Base-by-base conservation (phyloP, 2,888 invertebrate species). In the Hypomecis punctinalis region DNA sequence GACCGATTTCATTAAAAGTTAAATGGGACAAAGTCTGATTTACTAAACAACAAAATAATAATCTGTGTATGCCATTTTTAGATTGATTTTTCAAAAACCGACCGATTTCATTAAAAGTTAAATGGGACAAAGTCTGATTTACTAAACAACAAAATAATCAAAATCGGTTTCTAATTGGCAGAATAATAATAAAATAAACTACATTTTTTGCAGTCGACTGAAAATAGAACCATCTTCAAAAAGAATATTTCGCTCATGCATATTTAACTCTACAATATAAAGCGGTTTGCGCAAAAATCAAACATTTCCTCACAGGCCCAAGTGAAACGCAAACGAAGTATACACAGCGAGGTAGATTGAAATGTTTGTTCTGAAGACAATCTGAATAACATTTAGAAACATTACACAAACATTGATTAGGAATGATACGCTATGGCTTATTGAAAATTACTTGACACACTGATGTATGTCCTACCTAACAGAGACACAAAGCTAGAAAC, bases 291-390 rank as follows among this genome's bases (percentile, higher is more conserved):
- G 74, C 74, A 72, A 70, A 59, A 74, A 70, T 67, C 65, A 76
- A 71, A 76, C 70, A 75, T 75, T 74, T 73, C 70, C 61, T 75
- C 65, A 73, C 58, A 70, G 68, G 72, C 66, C 72, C 65, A 60
- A 67, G 53, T 71, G 68, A 85, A 83, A 86, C 83, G 83, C 83
- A 83, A 82, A 75, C 54, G 82, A 71, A 61, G 71, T 68, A 77
- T 72, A 79, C 75, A 83, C 75, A 80, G 80, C 82, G 88, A 89
- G 87, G 88, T 89, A 89, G 88, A 83, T 86, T 75, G 70, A 83
- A 82, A 76, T 77, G 71, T 85, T 86, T 84, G 80, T 82, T 83
- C 80, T 69, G 66, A 61, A 66, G 65, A 73, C 67, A 46, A 68
- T 62, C 57, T 72, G 64, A 72, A 70, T 64, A 61, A 74, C 57